These are phyloP conservation scores for Panulirus ornatus DNA, from an alignment of 1,140 invertebrate species.

Conservation along the genomic window DNA sequence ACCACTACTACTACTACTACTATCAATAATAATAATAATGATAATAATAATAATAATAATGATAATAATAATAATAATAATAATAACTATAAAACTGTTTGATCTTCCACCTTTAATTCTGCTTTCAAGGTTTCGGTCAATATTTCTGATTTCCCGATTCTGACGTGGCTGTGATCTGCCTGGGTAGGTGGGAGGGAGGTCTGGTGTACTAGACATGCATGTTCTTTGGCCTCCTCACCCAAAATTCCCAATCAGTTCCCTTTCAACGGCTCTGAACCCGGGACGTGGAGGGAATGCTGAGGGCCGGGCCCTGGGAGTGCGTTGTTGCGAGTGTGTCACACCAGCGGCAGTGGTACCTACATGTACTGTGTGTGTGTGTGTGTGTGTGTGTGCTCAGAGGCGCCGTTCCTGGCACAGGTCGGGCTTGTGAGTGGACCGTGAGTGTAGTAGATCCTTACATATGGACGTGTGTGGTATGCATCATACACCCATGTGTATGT, in stretches of 20 bases:
- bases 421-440: too few species aligned
- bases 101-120: too few species aligned
- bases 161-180: not conserved
- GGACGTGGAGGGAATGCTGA: not conserved
- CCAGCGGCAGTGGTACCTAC: not conserved
- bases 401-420: too few species aligned
- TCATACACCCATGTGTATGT: too few species aligned
- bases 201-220: not conserved
- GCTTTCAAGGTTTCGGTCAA: too few species aligned
- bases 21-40: too few species aligned
- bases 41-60: too few species aligned
- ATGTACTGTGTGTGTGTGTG: not conserved
- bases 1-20: too few species aligned
- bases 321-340: not conserved
- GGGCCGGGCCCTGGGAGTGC: not conserved
- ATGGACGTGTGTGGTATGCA: too few species aligned
- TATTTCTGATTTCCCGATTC: not conserved
- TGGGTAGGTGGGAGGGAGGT: not conserved
- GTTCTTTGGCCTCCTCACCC: not conserved
- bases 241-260: slow-evolving; percentile 22
- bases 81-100: too few species aligned
- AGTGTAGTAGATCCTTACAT: too few species aligned
- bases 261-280: not conserved
- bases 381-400: not conserved
- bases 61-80: too few species aligned